Evolutionary conservation across 2,113 vertebrate species (phyloP).

Genomic region (Pterocles orientalis): DNA sequence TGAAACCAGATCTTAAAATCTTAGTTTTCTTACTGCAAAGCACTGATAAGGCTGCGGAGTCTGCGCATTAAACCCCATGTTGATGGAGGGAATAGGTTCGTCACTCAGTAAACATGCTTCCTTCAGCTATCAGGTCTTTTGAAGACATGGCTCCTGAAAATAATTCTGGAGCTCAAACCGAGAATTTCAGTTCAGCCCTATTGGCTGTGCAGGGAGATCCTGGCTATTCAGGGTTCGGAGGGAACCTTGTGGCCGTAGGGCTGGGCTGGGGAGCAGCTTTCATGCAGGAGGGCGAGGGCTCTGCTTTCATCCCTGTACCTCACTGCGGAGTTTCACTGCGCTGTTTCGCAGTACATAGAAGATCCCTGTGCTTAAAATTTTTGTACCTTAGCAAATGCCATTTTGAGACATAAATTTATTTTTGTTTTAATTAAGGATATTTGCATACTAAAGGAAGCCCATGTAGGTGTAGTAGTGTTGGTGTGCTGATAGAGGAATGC

Average conservation of each 20-base stretch:
- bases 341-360: accelerated
- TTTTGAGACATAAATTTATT: background rate
- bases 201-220: background rate
- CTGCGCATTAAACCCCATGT: accelerated
- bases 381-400: background rate
- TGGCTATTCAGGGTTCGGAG: accelerated
- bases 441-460: background rate
- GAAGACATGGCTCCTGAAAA: background rate
- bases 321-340: accelerated
- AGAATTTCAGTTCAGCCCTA: accelerated
- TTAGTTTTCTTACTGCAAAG: background rate
- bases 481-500: background rate
- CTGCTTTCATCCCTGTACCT: background rate
- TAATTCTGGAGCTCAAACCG: background rate
- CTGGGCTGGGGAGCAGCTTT: background rate
- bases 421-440: background rate
- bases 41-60: background rate
- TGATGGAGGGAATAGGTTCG: background rate
- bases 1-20: background rate
- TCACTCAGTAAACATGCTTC: background rate
- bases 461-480: background rate
- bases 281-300: accelerated
- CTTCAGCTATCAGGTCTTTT: background rate
- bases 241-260: too few species aligned
- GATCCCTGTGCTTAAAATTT: background rate